Evolutionary conservation across 23 tunicate species (phyloP).

Genomic region (Oikopleura dioica): DNA sequence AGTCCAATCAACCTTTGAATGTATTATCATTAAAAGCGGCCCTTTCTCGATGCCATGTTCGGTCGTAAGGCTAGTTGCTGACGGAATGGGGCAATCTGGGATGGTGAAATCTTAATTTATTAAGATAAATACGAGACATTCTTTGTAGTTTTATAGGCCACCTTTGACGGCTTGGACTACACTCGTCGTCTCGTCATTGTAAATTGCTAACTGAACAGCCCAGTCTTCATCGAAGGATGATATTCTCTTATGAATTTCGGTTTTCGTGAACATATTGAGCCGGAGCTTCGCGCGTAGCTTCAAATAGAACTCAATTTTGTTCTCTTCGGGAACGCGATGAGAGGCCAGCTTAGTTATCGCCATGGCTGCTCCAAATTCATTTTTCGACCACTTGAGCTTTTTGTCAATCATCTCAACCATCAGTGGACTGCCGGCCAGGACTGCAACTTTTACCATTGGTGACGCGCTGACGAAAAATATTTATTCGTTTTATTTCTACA

Average conservation of each 20-base stretch:
- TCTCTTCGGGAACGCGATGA: too few species aligned
- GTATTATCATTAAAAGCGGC: conserved; percentile 19
- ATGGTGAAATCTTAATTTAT: background rate
- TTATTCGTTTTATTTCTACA: background rate
- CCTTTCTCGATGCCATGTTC: conserved; percentile 29
- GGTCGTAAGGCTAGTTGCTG: conserved; percentile 2
- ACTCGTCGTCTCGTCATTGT: background rate
- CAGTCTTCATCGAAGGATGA: background rate
- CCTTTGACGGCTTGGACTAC: background rate
- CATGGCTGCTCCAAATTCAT: background rate
- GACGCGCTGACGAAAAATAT: background rate
- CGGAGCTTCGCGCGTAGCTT: background rate
- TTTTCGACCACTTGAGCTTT: background rate
- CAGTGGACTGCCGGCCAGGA: background rate
- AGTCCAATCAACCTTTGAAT: too few species aligned
- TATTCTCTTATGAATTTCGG: background rate
- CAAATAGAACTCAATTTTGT: background rate
- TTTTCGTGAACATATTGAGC: background rate
- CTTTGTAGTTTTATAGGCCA: background rate
- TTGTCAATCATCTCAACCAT: background rate
- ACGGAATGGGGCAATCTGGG: background rate
- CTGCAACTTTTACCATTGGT: background rate
- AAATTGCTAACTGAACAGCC: conserved; percentile 1
- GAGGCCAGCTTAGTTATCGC: background rate
- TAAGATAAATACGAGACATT: background rate